These are phyloP conservation scores for Tylochromis polylepis DNA, from an alignment of 2,113 vertebrate genomes.

Conservation along the genomic window DNA sequence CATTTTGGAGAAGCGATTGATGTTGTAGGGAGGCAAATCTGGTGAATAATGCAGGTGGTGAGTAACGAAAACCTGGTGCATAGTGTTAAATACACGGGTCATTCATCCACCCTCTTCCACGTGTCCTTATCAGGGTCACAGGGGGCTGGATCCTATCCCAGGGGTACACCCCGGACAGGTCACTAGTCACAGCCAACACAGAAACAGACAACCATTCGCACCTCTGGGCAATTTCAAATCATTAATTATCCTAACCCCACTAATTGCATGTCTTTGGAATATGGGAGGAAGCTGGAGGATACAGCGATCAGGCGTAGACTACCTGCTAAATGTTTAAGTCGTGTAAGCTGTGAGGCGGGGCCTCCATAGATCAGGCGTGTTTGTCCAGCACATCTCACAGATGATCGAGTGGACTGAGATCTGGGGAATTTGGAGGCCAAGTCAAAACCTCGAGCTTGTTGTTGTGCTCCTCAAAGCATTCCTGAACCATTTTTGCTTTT, in stretches of 20 bases:
- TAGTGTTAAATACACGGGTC: too few species aligned
- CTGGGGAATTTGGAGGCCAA: too few species aligned
- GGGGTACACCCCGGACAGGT: too few species aligned
- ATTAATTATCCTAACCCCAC: not conserved
- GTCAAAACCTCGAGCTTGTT: not conserved
- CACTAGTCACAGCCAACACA: not conserved
- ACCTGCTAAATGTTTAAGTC: accelerated
- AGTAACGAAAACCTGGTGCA: too few species aligned
- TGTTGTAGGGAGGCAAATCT: not conserved
- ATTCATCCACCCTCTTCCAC: not conserved
- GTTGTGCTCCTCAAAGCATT: not conserved
- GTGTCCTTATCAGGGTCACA: not conserved
- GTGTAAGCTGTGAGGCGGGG: not conserved
- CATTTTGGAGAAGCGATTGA: not conserved
- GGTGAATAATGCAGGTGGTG: not conserved
- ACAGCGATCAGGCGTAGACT: not conserved
- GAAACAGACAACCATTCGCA: not conserved
- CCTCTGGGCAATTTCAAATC: not conserved
- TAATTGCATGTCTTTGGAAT: not conserved
- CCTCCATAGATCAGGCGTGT: not conserved
- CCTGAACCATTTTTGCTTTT: not conserved
- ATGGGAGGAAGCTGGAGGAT: not conserved
- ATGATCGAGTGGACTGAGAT: too few species aligned
- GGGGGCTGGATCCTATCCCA: not conserved
- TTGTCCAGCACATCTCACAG: not conserved